Conservation (phyloP, 2,113 vertebrate species). For the Sus scrofa region T2T-Sscrofa CM000817.6:142396501-142397000, state of each 20-base stretch:
- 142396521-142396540: slow-evolving; percentile 3
- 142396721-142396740: not conserved
- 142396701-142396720: not conserved
- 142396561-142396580: not conserved
- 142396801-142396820: not conserved
- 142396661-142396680: not conserved
- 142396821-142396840: not conserved
- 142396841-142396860: not conserved
- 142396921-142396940: not conserved
- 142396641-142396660: not conserved
- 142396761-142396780: not conserved
- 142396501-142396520: not conserved
- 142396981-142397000: not conserved
- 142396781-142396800: not conserved
- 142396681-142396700: not conserved
- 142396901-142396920: not conserved
- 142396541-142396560: not conserved
- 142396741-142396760: not conserved
- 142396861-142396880: not conserved
- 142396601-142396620: not conserved
- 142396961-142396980: not conserved
- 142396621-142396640: not conserved
- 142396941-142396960: not conserved
- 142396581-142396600: not conserved
- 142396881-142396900: too few relatives aligned